Conservation (phyloP, 2,113 vertebrate genomes). For the Anguilla rostrata region DNA sequence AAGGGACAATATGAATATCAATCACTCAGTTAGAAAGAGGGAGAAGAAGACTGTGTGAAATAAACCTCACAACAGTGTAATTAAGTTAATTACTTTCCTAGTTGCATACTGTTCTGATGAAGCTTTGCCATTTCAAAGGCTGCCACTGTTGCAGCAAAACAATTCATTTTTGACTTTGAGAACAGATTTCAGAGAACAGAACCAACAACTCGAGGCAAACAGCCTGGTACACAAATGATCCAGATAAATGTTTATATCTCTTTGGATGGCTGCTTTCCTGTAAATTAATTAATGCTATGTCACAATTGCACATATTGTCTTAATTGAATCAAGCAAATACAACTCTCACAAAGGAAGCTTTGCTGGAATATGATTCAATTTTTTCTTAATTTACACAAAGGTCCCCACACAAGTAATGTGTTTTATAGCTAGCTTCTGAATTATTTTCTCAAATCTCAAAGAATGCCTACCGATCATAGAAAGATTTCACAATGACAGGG, state of each 20-base stretch:
- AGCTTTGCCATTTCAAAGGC: neutral
- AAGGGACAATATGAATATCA: neutral
- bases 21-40: neutral
- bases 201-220: conserved; percentile 18
- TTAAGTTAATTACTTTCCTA: conserved; percentile 13
- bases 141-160: conserved; percentile 28
- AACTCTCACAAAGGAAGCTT: conserved; percentile 17
- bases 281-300: conserved; percentile 31
- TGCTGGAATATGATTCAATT: conserved; percentile 10
- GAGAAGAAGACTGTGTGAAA: neutral
- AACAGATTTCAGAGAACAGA: conserved; percentile 11
- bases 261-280: conserved; percentile 5
- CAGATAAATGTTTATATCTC: conserved; percentile 26
- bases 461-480: conserved; percentile 36
- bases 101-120: conserved; percentile 4
- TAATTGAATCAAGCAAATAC: conserved; percentile 36
- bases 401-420: conserved; percentile 22
- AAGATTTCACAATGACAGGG: conserved; percentile 15
- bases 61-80: conserved; percentile 1
- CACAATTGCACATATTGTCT: conserved; percentile 24
- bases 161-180: conserved; percentile 39
- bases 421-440: conserved; percentile 38
- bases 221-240: conserved; percentile 1
- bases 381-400: conserved; percentile 7
- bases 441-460: conserved; percentile 22